Evolutionary conservation across 2,113 vertebrate genomes (phyloP).

Genomic region (Rousettus leschenaultii): DNA sequence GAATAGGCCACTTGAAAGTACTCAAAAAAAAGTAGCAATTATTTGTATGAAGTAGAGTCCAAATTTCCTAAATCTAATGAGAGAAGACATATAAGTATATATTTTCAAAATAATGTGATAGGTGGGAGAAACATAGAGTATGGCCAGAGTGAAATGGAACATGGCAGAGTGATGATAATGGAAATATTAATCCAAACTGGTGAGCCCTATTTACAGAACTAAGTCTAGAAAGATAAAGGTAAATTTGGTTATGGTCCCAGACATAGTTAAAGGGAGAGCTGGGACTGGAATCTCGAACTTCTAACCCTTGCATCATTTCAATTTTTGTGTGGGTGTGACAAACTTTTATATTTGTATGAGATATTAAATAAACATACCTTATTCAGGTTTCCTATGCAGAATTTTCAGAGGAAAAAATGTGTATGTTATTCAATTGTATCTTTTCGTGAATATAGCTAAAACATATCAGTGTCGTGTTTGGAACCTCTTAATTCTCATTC

Average conservation of each 20-base stretch:
- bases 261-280: background rate
- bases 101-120: background rate
- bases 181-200: background rate
- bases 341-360: background rate
- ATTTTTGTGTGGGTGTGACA: background rate
- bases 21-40: background rate
- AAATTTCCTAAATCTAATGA: background rate
- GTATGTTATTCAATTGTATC: background rate
- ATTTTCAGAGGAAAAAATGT: background rate
- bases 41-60: background rate
- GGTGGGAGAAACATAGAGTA: background rate
- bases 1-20: background rate
- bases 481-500: background rate
- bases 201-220: background rate
- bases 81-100: background rate
- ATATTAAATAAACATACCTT: background rate
- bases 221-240: background rate
- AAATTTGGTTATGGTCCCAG: background rate
- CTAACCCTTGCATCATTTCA: background rate
- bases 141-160: background rate
- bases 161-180: background rate
- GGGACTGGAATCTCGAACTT: background rate
- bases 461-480: background rate
- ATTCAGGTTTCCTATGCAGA: background rate
- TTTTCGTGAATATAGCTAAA: background rate